Percentiles rank a stretch among this genome's conserved stretches.
Evolutionary conservation across 1,140 invertebrate species (phyloP).

Genomic region (Pogonomyrmex barbatus): DNA sequence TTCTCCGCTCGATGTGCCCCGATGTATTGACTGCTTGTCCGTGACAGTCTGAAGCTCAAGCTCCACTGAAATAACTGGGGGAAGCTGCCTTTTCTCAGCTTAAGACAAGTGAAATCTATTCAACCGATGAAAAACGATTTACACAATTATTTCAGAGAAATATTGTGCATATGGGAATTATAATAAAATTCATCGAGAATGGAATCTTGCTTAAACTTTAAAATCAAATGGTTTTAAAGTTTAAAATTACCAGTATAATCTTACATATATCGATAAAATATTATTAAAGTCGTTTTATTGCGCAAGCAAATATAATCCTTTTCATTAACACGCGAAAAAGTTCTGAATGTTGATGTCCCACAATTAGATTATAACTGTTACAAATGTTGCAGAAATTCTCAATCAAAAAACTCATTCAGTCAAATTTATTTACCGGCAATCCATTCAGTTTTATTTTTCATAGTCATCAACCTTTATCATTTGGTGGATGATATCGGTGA

Average conservation of each 20-base stretch:
- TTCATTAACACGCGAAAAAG: background rate
- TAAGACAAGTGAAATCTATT: background rate
- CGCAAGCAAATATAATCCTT: background rate
- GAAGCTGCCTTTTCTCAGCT: slow-evolving; percentile 17
- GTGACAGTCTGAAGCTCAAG: slow-evolving; percentile 44
- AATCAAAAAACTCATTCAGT: background rate
- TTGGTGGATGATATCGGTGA: background rate
- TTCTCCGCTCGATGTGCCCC: slow-evolving; percentile 46
- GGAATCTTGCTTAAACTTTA: no score
- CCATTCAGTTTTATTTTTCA: background rate
- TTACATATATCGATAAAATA: no score
- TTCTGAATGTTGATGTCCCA: background rate
- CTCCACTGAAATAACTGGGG: slow-evolving; percentile 48
- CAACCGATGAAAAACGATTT: no score
- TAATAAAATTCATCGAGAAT: no score
- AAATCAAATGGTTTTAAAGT: no score
- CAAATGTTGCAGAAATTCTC: background rate
- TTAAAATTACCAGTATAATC: no score
- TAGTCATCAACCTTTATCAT: background rate
- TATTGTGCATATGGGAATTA: no score
- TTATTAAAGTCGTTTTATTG: background rate
- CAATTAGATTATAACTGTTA: background rate
- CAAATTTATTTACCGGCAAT: background rate
- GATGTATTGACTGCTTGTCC: slow-evolving; percentile 47
- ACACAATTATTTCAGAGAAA: no score